Base-by-base conservation (phyloP, 2,888 invertebrate genomes). In the Bhutanitis thaidina region DNA sequence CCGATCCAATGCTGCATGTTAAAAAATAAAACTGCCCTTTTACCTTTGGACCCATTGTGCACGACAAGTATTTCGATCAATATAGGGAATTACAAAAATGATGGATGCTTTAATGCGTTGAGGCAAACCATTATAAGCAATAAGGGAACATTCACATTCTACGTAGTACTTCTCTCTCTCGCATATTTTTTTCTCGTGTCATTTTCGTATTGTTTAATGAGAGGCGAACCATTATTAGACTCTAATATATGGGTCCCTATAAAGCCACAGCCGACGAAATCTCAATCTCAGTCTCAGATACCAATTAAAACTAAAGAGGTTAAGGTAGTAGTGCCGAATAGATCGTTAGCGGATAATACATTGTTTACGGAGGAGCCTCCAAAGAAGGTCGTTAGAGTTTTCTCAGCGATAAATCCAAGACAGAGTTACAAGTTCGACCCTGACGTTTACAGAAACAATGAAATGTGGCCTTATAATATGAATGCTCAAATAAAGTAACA, bases 1-100 rank as follows among this genome's bases (percentile, higher is more conserved):
- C 88, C 88, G 0, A 55, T 78, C 0, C 76, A 85, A 49, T 89
- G 88, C 53, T 89, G 88, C 51, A 69, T 71, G 35, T 46, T 86
- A 7, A 49, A 58, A 7, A 84, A 87, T 44, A 61, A 56, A 34
- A 76, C 73, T 0, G 57, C 57, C 3, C 53, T 81, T 0, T 45
- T 59, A 10, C 82, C 86, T 0, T 53, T 74, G 1, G 77, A 77
- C 0, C 60, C 65, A 12, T 62, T 74, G 5, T 88, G 88, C 49
- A 71, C 78, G 0, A 58, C 48, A 16, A 67, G 53, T 16, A 52
- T 64, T 0, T 63, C 69, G 13, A 45, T 59, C 0, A 54, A 59
- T 1, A 56, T 66, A 13, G 52, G 71, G 5, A 43, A 57, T 1
- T 64, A 78, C 50, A 70, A 67, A 60, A 60, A 74, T 12, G 52